Evolutionary conservation across 2,888 invertebrate species (phyloP), one percentile per base, ranked within the genome.

Genomic region (Meghimatium bilineatum): DNA sequence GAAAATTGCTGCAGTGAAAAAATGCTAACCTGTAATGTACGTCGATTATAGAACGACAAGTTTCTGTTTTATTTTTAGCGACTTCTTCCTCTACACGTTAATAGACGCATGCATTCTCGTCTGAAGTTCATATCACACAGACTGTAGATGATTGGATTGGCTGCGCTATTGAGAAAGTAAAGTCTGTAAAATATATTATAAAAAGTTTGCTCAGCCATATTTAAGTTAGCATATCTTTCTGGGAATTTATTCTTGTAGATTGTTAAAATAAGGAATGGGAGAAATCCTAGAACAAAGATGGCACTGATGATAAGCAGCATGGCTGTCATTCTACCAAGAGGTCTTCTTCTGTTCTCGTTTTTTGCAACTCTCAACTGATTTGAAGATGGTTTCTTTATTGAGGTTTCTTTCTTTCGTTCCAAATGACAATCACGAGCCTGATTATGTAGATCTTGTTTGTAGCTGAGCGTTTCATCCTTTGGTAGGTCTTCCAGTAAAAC

Each of bases 141-240:
- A 29, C 82, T 84, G 71, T 86, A 86, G 0, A 86, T 76, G 49
- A 86, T 60, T 1, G 86, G 84, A 69, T 86, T 86, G 49, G 74
- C 84, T 0, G 71, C 84, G 20, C 78, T 81, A 76, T 84, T 86
- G 38, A 86, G 29, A 23, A 86, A 79, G 32, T 86, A 86, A 8
- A 74, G 79, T 56, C 86, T 49, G n/a, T 84, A 67, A 34, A 86
- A 86, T n/a, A 86, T 67, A 17, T 86, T 77, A 78, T 82, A 82
- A 60, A 76, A 20, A 12, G 84, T 76, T n/a, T 69, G 38, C 23
- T 60, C 56, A 26, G 34, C 76, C 6, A 52, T 69, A 29, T 38
- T 83, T 29, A 83, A 12, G 14, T 23, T 69, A 20, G 52, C 36
- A 60, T 69, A 77, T 23, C 23, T 69, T 32, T 83, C 77, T 12